These are phyloP conservation scores for Conus canariensis DNA, from an alignment of 2,888 invertebrate species.

Conservation along the genomic window DNA sequence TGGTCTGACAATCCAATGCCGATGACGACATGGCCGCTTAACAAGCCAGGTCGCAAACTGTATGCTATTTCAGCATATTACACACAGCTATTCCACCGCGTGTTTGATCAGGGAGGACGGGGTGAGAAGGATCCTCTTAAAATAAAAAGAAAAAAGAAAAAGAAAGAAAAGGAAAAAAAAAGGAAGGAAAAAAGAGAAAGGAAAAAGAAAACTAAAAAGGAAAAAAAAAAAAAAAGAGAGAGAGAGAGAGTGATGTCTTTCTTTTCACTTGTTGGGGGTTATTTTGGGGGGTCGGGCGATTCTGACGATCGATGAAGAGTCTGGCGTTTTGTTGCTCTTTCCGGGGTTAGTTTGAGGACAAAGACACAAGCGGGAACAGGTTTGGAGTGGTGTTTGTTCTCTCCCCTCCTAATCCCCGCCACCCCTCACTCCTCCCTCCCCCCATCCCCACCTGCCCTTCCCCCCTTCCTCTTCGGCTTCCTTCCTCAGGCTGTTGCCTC, in stretches of 20 bases:
- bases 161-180: too few relatives aligned
- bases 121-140: too few relatives aligned
- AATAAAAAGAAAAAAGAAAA: too few relatives aligned
- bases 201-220: neutral
- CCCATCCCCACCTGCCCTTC: too few relatives aligned
- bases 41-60: too few relatives aligned
- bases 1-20: neutral
- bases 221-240: too few relatives aligned
- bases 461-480: too few relatives aligned
- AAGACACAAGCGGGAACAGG: neutral
- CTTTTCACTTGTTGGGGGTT: constrained; percentile 5
- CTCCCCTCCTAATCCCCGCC: neutral
- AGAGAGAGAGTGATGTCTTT: neutral
- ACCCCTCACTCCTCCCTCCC: neutral
- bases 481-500: neutral
- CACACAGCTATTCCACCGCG: neutral
- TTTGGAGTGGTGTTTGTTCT: neutral
- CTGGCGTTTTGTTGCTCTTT: neutral
- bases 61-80: too few relatives aligned
- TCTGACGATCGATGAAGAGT: neutral
- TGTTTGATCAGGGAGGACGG: neutral
- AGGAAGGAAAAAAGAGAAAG: neutral
- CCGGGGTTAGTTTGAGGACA: neutral
- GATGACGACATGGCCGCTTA: too few relatives aligned
- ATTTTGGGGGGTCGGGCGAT: neutral